Base-by-base conservation (phyloP, 2,113 vertebrate species). In the Vulpes ferrilata region DNA sequence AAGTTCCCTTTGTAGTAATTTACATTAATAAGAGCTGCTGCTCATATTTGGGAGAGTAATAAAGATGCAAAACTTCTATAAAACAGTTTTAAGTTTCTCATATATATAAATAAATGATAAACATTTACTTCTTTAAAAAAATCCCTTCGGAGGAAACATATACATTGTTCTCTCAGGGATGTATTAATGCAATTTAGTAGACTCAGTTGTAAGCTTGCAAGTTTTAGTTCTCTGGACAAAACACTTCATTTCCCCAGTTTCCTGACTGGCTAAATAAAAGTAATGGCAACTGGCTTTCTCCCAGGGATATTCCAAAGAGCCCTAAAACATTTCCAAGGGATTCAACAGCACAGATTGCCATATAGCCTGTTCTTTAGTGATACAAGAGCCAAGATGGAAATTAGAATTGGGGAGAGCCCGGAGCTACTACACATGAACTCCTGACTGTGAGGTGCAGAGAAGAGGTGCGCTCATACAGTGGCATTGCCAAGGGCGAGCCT, bases 121-220 rank as follows among this genome's bases (percentile, higher is more conserved):
- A 71, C 3, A 51, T 64, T 74, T 91, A 35, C 35, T 73, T 30
- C 25, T 84, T 90, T 92, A 9, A 86, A 95, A 95, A 93, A 85
- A 7, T 62, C 2, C 3, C 7, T 51, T 35, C 30, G 0, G 4
- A 81, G 59, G 11, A 84, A 48, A 78, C 51, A 91, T 23, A 27
- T 6, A 15, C 57, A 7, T 48, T 60, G 86, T 95, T 64, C 48
- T 84, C 15, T 57, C 11, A 88, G 71, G 22, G 38, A 87, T 10
- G 0, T 6, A n/a, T 81, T 59, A 43, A 38, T 71, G 7, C 11
- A 60, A 82, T 48, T 85, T 78, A 86, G 22, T 11, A 4, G 4
- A 16, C 10, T 90, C 32, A 43, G 0, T 11, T 93, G 13, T 22
- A 51, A n/a, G 2, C 8, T 38, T 69, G 11, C 38, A 10, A 81